Evolutionary conservation across 2,888 invertebrate species (phyloP), one percentile per base, ranked within the genome.

Genomic region (Andrena bicolor): DNA sequence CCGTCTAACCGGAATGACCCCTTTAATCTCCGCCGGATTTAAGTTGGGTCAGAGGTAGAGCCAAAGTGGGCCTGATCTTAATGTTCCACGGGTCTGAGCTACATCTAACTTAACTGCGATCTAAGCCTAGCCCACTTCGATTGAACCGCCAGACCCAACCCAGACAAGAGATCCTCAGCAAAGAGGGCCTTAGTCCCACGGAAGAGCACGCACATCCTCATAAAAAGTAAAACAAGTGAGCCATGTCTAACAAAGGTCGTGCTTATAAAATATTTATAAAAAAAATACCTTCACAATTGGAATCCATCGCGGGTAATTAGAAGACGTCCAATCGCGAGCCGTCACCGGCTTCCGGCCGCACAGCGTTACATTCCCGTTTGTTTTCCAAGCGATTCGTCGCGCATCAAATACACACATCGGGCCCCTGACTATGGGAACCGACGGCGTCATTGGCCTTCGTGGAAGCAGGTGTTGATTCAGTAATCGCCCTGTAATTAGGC

Each of bases 391-490:
- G 80, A 76, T 80, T 65, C 76, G 80, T 76, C 76, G 60, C 76
- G 71, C 73, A 65, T 72, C 60, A 48, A 72, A 79, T 65, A 32
- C 66, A 71, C 48, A 66, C 58, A 51, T 58, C 56, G 32, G 53
- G 41, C 41, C 69, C 30, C 8, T 26, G 66, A 35, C 56, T 69
- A 76, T 83, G 80, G 82, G 78, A 85, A 81, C 75, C 63, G 66
- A 56, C 68, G 76, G 69, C 75, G 70, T 80, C 80, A 79, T 81
- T 80, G 84, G 76, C 87, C 82, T 73, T 74, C 81, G 73, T 56
- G 63, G 81, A 77, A 78, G 83, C 89, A 89, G 88, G 89, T 88
- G 90, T 90, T 87, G 86, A 89, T 89, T 87, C 87, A 81, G 86
- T 89, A 88, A 89, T 90, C 87, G 87, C 49, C 65, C 81, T 73